These are phyloP conservation scores for Psittacula cyanocephala DNA, from an alignment of 2,113 vertebrate genomes.

Conservation along the genomic window DNA sequence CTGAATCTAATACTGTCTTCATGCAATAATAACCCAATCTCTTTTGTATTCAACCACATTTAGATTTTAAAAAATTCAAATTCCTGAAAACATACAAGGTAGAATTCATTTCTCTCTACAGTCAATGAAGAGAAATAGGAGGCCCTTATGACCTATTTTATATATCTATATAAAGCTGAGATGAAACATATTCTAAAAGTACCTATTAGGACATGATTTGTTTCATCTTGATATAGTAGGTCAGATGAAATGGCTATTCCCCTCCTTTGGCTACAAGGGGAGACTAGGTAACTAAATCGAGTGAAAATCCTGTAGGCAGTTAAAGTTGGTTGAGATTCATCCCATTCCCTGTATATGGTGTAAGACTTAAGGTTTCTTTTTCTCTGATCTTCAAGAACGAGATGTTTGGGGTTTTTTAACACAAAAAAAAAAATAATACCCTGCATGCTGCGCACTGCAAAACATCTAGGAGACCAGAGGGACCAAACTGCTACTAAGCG, in stretches of 20 bases:
- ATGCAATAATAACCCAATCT: background rate
- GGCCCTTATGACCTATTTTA: background rate
- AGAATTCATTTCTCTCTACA: background rate
- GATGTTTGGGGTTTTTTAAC: background rate
- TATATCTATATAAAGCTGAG: background rate
- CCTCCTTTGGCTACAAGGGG: background rate
- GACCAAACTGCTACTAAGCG: background rate
- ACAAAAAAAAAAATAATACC: background rate
- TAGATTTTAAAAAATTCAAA: background rate
- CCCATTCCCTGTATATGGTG: background rate
- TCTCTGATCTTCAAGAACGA: background rate
- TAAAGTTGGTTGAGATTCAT: background rate
- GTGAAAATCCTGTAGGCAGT: background rate
- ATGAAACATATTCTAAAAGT: background rate
- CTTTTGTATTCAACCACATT: background rate
- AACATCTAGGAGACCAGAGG: background rate
- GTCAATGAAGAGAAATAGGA: background rate
- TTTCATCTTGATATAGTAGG: background rate
- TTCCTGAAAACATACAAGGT: background rate
- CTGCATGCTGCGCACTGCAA: background rate
- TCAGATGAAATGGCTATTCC: background rate
- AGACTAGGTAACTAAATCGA: background rate
- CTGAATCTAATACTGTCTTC: background rate
- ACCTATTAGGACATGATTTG: slow-evolving; percentile 11
- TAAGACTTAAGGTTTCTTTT: background rate